Percentiles rank a stretch among this genome's conserved stretches.
Evolutionary conservation across 92 coral and sea anemone genomes (phyloP).

Genomic region (Parazoanthus darwini): DNA sequence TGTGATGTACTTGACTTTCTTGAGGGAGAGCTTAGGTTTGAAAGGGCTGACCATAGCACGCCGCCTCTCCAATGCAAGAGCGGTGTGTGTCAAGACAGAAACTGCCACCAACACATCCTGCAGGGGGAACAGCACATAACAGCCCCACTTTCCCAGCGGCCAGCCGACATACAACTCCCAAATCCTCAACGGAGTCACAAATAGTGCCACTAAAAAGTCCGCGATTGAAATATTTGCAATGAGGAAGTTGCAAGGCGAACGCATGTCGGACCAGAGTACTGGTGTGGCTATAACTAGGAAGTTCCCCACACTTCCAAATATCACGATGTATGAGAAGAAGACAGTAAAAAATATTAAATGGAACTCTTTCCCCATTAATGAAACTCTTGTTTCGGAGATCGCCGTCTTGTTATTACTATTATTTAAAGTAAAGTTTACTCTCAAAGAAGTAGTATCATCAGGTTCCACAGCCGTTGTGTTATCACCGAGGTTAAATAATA

Average conservation of each 20-base stretch:
- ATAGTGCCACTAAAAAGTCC: background rate
- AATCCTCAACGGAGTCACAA: conserved; percentile 7
- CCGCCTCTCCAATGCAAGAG: conserved; percentile 11
- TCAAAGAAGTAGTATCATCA: background rate
- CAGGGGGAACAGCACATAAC: background rate
- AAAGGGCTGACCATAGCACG: conserved; percentile 6
- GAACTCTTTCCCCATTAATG: background rate
- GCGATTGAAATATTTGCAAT: conserved; percentile 11
- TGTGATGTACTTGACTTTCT: conserved; percentile 8
- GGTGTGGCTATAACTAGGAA: background rate
- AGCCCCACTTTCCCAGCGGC: conserved; percentile 16
- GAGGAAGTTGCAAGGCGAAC: conserved; percentile 5
- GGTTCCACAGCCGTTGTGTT: background rate
- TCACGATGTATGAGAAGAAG: background rate
- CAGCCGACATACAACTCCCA: conserved; percentile 6
- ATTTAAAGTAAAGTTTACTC: background rate
- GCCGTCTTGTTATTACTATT: background rate
- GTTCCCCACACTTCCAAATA: conserved; percentile 2
- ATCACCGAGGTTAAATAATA: background rate
- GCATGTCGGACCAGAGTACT: background rate
- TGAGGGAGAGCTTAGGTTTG: background rate
- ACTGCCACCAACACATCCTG: conserved; percentile 14
- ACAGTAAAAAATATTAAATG: conserved; percentile 4
- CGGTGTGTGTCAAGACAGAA: conserved; percentile 8
- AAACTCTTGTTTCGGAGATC: too few species aligned